A percentile compares a stretch with the other conserved stretches of the same genome.
Conservation (phyloP, 2,797 vertebrate species). For the Sebastes minor region DNA sequence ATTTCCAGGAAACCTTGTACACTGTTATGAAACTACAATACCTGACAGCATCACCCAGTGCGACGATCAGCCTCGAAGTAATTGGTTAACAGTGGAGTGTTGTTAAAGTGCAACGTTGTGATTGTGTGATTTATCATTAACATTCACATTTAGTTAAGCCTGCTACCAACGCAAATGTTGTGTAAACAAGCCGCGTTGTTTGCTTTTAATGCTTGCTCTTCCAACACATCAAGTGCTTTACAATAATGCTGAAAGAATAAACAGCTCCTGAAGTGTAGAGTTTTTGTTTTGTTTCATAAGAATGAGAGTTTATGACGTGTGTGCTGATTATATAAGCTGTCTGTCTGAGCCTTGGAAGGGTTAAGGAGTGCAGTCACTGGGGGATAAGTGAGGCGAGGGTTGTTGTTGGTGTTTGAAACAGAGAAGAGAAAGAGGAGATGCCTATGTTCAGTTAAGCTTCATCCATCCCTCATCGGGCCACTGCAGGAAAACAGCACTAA, state of each 20-base stretch:
- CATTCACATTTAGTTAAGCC: background rate
- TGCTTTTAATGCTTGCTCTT: background rate
- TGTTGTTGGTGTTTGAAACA: background rate
- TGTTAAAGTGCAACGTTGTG: background rate
- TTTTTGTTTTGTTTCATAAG: background rate
- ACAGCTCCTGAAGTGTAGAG: background rate
- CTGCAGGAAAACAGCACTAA: background rate
- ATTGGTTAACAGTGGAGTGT: background rate
- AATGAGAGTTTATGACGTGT: conserved; percentile 20
- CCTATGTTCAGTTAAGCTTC: conserved; percentile 1
- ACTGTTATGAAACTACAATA: background rate
- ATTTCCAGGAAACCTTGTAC: background rate
- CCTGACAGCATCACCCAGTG: background rate
- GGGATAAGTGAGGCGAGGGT: conserved; percentile 34
- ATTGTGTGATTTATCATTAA: background rate
- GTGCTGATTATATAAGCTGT: conserved; percentile 44
- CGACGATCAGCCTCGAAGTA: background rate
- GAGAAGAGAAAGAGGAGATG: background rate
- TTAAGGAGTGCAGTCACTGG: conserved; percentile 38
- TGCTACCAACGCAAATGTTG: background rate
- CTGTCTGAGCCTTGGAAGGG: conserved; percentile 30
- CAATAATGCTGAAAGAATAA: background rate
- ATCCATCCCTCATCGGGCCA: background rate
- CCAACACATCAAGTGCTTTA: background rate
- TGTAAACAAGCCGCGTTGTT: background rate